Base-by-base conservation (phyloP, 23 tunicate genomes). In the Pegea sp. region DNA sequence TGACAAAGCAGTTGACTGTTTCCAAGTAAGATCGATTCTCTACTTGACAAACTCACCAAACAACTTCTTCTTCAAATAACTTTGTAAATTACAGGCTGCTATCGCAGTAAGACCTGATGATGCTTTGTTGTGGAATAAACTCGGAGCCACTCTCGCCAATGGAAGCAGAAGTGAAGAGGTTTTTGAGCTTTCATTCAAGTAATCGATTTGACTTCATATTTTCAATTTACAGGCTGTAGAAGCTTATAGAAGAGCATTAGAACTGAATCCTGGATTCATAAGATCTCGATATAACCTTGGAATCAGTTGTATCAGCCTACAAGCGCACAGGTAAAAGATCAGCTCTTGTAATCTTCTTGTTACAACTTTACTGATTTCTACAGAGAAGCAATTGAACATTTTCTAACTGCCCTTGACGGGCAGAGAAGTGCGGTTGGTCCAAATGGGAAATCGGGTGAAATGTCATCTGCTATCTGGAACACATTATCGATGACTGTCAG, bases 281-380 rank as follows among this genome's bases (percentile, higher is more conserved):
- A 57, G 95, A 43, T 81, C 95, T 51, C 59, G 95, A 34, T 84
- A 73, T 67, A 84, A 84, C 53, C 71, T 84, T 19, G 95, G 95
- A 34, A 84, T 84, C 48, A 84, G 95, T 49, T 84, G 95, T 60
- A 68, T 84, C 59, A 84, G 74, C 58, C 59, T 84, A 16, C 71
- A 72, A 8, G 95, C 72, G 1, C 72, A 84, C 61, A 62, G 75
- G 95, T 84, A 56, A 0, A 66, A 8, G 11, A 8, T 8, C 46
- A 38, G 11, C 16, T 38, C 13, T 38, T 38, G 11, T 38, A 38
- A 38, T 8, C 16, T 11, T 38, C 16, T 38, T 38, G 16, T 38
- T 7, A 24, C 11, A 11, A 22, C 8, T 1, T 52, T 7, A 24
- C 24, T 11, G 11, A 18, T 42, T 22, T 7, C 20, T 65, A 19